Evolutionary conservation across 2,888 invertebrate genomes (phyloP).

Genomic region (Nephrotoma flavescens): DNA sequence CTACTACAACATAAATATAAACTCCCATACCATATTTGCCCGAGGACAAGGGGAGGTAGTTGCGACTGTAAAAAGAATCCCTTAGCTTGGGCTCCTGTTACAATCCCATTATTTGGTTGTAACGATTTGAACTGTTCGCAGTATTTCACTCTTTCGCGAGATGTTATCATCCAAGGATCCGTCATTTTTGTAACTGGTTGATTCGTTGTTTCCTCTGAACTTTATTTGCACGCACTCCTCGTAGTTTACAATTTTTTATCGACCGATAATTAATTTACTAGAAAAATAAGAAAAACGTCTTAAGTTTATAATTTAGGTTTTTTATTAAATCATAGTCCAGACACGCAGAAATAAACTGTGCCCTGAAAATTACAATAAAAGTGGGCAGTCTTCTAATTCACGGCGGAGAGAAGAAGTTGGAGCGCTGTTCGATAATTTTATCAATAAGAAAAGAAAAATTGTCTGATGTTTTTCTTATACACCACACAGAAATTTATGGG

Average conservation of each 20-base stretch:
- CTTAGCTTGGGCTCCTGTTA: conserved; percentile 88
- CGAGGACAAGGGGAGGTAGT: conserved; percentile 73
- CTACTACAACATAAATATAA: conserved; percentile 5
- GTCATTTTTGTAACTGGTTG: neutral
- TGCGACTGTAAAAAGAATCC: conserved; percentile 86
- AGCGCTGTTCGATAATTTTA: neutral
- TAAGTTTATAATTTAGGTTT: neutral
- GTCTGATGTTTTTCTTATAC: neutral
- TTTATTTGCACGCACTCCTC: neutral
- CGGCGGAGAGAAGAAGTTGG: neutral
- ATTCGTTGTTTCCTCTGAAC: neutral
- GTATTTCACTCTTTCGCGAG: conserved; percentile 76
- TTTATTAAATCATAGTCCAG: neutral
- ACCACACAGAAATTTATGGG: neutral
- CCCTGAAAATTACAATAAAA: neutral
- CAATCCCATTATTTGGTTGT: conserved; percentile 71
- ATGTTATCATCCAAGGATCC: conserved; percentile 80
- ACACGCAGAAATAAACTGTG: neutral
- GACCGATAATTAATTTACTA: neutral
- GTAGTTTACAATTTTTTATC: neutral
- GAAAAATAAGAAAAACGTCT: neutral
- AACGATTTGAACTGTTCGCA: conserved; percentile 82
- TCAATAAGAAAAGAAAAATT: neutral
- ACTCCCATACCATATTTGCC: conserved; percentile 77
- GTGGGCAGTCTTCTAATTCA: neutral